Evolutionary conservation across 2,888 invertebrate genomes (phyloP).

Genomic region (Eudemis profundana): DNA sequence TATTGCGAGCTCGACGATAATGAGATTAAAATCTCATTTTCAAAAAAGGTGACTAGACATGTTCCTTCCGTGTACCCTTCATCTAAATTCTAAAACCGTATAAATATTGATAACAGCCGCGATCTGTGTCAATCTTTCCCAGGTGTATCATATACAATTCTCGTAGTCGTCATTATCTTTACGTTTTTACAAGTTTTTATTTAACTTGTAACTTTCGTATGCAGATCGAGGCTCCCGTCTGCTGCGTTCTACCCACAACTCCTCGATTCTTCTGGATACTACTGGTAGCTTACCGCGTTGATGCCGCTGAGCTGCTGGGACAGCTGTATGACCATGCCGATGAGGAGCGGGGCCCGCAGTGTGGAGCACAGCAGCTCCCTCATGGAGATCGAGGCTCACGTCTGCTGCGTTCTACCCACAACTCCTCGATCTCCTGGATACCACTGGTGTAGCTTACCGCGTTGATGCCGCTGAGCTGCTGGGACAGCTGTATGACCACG

Average conservation of each 20-base stretch:
- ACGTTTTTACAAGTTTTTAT: no score
- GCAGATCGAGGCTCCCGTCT: conserved; percentile 95
- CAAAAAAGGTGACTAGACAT: no score
- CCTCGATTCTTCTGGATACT: conserved; percentile 89
- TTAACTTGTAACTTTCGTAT: conserved; percentile 97
- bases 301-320: conserved; percentile 99
- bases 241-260: conserved; percentile 97
- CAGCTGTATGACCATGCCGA: conserved; percentile 98
- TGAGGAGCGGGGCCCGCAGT: conserved; percentile 94
- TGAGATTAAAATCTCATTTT: no score
- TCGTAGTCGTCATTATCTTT: no score
- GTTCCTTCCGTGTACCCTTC: no score
- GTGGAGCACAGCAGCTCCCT: conserved; percentile 96
- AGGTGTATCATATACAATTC: no score
- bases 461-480: conserved; percentile 98
- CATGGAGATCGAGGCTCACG: conserved; percentile 96
- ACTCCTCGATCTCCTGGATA: conserved; percentile 92
- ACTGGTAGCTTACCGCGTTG: conserved; percentile 90
- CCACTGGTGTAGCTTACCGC: conserved; percentile 88
- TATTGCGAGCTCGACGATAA: no score
- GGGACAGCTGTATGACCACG: conserved; percentile 98
- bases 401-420: conserved; percentile 96
- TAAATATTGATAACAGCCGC: no score
- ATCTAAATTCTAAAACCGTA: no score
- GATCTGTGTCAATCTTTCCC: no score